phyloP scores from a whole-genome alignment of 2,797 vertebrate species.

The Micrastur ruficollis region DNA sequence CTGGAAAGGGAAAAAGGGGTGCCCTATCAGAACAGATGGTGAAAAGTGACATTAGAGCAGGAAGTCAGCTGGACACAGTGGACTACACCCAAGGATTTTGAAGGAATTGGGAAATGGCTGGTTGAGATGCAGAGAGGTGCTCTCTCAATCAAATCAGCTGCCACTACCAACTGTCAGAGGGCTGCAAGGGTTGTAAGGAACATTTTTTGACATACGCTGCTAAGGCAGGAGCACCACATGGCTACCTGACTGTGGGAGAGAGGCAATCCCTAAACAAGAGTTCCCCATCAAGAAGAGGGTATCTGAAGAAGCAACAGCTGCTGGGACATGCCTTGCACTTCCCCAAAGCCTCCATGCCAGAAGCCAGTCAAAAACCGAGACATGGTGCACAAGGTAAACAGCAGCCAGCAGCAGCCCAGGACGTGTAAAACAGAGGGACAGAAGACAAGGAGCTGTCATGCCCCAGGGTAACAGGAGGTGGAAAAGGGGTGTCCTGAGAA shows the following conservation, averaged over 20 bases:
- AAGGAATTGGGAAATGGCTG: background rate
- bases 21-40: background rate
- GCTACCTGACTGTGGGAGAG: background rate
- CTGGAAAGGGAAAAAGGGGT: background rate
- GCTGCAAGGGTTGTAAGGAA: background rate
- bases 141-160: background rate
- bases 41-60: background rate
- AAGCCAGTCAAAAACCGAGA: background rate
- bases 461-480: fast-evolving
- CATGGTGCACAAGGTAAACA: fast-evolving
- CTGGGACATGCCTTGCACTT: background rate
- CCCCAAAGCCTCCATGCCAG: background rate
- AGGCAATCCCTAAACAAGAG: background rate
- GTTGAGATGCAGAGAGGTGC: background rate
- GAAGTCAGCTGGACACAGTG: background rate
- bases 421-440: background rate
- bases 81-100: background rate
- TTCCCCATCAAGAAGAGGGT: background rate
- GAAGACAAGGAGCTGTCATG: background rate
- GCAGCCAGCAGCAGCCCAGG: background rate
- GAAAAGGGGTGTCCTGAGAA: background rate
- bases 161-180: background rate
- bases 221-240: background rate
- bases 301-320: background rate
- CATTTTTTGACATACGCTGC: background rate